phyloP scores from a whole-genome alignment of 2,113 vertebrate genomes.

The Cephalopholis sonnerati region DNA sequence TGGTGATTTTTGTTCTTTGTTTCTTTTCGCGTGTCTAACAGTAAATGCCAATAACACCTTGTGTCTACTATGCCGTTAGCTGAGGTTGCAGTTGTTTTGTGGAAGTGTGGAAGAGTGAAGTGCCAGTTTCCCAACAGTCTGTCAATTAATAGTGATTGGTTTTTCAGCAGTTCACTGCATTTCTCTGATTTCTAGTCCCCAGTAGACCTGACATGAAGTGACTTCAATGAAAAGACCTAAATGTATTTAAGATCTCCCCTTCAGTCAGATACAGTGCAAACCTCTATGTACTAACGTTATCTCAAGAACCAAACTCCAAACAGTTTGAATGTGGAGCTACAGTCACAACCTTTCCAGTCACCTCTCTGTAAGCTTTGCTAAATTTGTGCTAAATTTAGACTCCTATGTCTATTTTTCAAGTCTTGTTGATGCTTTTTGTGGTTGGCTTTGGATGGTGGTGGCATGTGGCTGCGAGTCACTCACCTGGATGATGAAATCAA shows the following conservation, averaged over 20 bases:
- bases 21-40: too few species aligned
- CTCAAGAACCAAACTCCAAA: background rate
- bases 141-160: slow-evolving; percentile 10
- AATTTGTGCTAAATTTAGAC: too few species aligned
- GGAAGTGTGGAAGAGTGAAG: too few species aligned
- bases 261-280: background rate
- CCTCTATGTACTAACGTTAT: background rate
- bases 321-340: background rate
- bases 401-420: too few species aligned
- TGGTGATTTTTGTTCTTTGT: background rate
- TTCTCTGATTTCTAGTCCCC: background rate
- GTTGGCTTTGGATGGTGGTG: too few species aligned
- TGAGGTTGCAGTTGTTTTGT: too few species aligned
- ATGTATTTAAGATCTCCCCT: background rate
- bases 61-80: background rate
- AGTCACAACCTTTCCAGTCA: too few species aligned
- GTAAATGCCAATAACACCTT: background rate
- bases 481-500: too few species aligned
- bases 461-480: too few species aligned
- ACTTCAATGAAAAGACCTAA: background rate
- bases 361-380: too few species aligned
- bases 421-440: too few species aligned
- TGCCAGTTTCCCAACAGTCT: background rate
- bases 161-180: background rate
- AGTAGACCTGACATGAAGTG: background rate